Base-by-base conservation (phyloP, 2,888 invertebrate genomes). In the Orthonevra nobilis region DNA sequence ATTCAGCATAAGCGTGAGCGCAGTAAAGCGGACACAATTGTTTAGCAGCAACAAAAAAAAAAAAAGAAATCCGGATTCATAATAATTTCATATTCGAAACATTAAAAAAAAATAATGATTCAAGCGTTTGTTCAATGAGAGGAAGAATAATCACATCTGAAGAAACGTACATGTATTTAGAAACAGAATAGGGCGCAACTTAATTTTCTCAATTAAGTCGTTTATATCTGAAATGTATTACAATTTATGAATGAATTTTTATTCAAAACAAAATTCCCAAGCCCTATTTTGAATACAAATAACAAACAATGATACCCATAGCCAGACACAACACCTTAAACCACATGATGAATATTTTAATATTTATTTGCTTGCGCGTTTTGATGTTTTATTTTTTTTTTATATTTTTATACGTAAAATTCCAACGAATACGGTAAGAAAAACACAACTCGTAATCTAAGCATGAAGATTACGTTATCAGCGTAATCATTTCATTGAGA, bases 41-140 rank as follows among this genome's bases (percentile, higher is more conserved):
- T 54, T 61, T 50, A 32, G 32, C n/a, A n/a, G n/a, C 32, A 4
- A 32, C 36, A 42, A 50, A 56, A 26, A 36, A 58, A 40, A 36
- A 30, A 69, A 63, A 58, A 40, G 30, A 30, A 69, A 63, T 74
- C 74, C 75, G 75, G 69, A 69, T 61, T 54, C 52, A 23, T 38
- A 46, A 58, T 46, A 44, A 28, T n/a, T 14, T 48, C 15, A n/a
- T n/a, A n/a, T n/a, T 36, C 19, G 2, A n/a, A 42, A 5, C 19
- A 23, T 15, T 26, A 17, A 30, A 20, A 48, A 20, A 63, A 50
- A 12, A 40, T 10, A 32, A 52, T 34, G 40, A 17, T 48, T 32
- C 32, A 50, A 38, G 10, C 66, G 36, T 15, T 6, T 19, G 10
- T n/a, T 38, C 19, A 28, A 40, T 38, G 15, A 68, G 3, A 30